Evolutionary conservation across 1,140 invertebrate genomes (phyloP).

Genomic region (Battus philenor): DNA sequence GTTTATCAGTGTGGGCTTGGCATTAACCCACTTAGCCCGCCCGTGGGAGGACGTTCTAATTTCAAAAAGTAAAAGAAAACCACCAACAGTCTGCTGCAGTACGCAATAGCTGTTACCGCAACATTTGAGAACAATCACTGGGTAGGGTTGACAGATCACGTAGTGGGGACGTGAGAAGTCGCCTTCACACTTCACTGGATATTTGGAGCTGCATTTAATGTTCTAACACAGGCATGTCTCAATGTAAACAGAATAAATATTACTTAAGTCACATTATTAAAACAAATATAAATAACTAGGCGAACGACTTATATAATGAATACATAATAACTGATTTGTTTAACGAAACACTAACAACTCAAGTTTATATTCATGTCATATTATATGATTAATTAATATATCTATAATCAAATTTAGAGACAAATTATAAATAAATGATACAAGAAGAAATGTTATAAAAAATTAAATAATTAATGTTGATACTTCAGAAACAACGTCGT

Average conservation of each 20-base stretch:
- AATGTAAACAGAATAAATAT: too few species aligned
- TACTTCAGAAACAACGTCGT: neutral
- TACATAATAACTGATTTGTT: too few species aligned
- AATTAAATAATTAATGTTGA: neutral
- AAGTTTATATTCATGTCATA: neutral
- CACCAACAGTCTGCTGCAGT: conserved; percentile 24
- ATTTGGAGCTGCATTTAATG: conserved; percentile 2
- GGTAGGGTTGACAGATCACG: conserved; percentile 12
- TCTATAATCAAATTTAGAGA: neutral
- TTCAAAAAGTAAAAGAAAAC: conserved; percentile 36
- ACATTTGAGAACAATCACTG: conserved; percentile 37
- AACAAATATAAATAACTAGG: too few species aligned
- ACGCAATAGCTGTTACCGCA: conserved; percentile 34
- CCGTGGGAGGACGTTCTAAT: conserved; percentile 57
- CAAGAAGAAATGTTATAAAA: neutral
- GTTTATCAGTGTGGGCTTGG: conserved; percentile 60
- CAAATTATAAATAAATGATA: neutral
- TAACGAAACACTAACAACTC: neutral
- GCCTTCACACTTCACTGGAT: conserved; percentile 1
- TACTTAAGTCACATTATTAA: too few species aligned
- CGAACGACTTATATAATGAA: too few species aligned
- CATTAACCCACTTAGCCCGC: conserved; percentile 60
- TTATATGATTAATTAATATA: neutral
- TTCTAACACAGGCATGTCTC: too few species aligned
- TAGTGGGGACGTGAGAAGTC: conserved; percentile 8